Conservation (phyloP, 1,140 invertebrate species). For the Arion vulgaris region DNA sequence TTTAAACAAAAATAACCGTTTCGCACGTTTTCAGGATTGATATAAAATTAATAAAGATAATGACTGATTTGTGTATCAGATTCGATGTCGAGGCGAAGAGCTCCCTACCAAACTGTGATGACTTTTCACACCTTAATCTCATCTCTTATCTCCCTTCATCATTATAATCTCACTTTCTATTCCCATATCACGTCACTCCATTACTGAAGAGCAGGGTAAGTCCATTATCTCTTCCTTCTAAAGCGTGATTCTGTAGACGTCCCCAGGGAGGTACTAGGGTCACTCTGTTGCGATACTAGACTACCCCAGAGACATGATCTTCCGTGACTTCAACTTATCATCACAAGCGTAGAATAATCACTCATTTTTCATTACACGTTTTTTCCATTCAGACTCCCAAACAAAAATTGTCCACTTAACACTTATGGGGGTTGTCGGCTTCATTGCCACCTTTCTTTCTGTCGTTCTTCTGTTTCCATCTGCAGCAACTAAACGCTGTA, state of each 20-base stretch:
- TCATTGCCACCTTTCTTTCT: not conserved
- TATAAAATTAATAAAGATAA: too few relatives aligned
- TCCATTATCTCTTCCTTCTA: not conserved
- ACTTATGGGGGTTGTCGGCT: not conserved
- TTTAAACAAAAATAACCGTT: too few relatives aligned
- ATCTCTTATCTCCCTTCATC: not conserved
- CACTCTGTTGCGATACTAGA: not conserved
- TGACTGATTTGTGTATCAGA: not conserved
- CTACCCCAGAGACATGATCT: not conserved
- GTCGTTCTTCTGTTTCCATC: not conserved
- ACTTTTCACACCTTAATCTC: not conserved
- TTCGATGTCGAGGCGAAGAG: not conserved
- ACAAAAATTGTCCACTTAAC: constrained; percentile 8
- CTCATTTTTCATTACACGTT: not conserved
- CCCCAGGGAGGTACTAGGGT: not conserved
- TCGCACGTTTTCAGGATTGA: too few relatives aligned
- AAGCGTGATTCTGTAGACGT: not conserved
- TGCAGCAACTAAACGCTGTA: not conserved
- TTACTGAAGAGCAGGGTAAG: not conserved
- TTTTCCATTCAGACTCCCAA: not conserved
- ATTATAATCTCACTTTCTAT: not conserved
- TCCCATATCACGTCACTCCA: not conserved
- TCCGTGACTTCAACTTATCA: constrained; percentile 2
- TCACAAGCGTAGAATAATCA: not conserved
- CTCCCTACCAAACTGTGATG: not conserved